phyloP scores from a whole-genome alignment of 2,797 vertebrate genomes.

The Echeneis naucrates region DNA sequence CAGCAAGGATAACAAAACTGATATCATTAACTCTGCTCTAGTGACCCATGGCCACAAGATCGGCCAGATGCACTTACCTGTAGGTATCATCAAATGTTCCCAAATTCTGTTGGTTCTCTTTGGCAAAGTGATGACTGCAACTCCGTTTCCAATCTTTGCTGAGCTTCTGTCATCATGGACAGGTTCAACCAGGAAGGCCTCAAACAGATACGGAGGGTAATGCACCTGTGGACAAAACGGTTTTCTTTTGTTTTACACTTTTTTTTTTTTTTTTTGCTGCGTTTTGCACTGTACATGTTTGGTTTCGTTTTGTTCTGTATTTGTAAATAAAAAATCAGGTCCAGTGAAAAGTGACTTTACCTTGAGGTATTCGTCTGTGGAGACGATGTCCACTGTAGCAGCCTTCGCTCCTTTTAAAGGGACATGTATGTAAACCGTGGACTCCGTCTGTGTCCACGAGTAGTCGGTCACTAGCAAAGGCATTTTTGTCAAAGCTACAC shows the following conservation, averaged over 20 bases:
- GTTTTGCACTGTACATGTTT: too few species aligned
- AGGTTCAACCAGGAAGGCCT: conserved; percentile 87
- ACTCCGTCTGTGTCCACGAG: conserved; percentile 88
- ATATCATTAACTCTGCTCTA: too few species aligned
- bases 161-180: conserved; percentile 90
- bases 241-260: too few species aligned
- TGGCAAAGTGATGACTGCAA: conserved; percentile 85
- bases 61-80: conserved; percentile 72
- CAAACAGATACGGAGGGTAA: conserved; percentile 92
- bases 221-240: conserved; percentile 85
- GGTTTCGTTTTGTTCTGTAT: too few species aligned
- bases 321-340: too few species aligned
- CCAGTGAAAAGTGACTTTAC: too few species aligned
- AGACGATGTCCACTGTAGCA: conserved; percentile 83
- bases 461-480: conserved; percentile 85
- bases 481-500: conserved; percentile 67
- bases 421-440: conserved; percentile 84
- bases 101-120: conserved; percentile 87
- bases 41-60: too few species aligned
- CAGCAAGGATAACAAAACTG: too few species aligned
- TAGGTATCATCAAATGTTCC: conserved; percentile 82
- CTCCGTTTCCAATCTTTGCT: conserved; percentile 89
- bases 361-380: conserved; percentile 91
- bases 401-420: conserved; percentile 85
- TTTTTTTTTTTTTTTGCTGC: too few species aligned